A percentile compares a stretch with the other conserved stretches of the same genome.
Conservation (phyloP, 2,113 vertebrate genomes). For the Panthera leo region DNA sequence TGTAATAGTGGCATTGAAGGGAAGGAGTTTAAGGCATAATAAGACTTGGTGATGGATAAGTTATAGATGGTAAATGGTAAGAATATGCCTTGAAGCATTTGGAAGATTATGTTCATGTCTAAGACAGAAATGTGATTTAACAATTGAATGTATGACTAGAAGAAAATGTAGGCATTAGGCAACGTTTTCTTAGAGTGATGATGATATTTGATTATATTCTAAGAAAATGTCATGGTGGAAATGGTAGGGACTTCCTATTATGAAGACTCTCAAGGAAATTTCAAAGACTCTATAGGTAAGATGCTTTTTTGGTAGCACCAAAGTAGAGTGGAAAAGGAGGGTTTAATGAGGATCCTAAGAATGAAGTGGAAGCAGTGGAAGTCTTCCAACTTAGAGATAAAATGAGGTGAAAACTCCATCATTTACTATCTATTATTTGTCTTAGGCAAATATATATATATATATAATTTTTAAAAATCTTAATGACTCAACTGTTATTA, state of each 20-base stretch:
- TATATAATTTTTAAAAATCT: background rate
- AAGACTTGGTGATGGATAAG: background rate
- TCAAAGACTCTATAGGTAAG: background rate
- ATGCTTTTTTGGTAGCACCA: background rate
- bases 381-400: background rate
- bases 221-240: slow-evolving; percentile 15
- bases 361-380: background rate
- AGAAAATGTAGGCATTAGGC: background rate
- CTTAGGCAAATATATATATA: background rate
- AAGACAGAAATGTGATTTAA: slow-evolving; percentile 42
- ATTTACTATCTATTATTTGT: background rate
- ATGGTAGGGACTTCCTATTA: background rate
- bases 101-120: background rate
- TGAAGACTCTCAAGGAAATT: background rate
- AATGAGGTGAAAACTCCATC: background rate
- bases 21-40: background rate
- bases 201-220: background rate
- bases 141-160: slow-evolving; percentile 34
- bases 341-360: background rate
- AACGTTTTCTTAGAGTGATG: slow-evolving; percentile 42
- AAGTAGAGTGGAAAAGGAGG: background rate
- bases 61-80: background rate
- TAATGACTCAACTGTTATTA: background rate
- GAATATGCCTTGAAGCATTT: background rate
- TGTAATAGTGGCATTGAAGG: background rate